A percentile compares a stretch with the other conserved stretches of the same genome.
These are phyloP conservation scores for Ectemnius lituratus DNA, from an alignment of 2,888 invertebrate species.

Conservation along the genomic window DNA sequence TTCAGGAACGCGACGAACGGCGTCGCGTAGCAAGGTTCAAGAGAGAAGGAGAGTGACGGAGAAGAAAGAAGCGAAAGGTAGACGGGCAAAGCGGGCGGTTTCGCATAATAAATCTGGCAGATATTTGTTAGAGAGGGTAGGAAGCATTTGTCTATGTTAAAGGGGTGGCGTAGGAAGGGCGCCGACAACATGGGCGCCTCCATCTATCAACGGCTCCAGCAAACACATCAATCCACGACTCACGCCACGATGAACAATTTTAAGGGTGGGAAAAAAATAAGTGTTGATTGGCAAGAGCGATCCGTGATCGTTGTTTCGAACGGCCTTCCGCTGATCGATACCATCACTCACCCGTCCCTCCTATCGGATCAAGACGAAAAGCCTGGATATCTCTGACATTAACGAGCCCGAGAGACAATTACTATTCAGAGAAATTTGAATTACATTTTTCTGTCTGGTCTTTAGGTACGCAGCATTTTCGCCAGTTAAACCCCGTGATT, in stretches of 20 bases:
- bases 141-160: constrained; percentile 74
- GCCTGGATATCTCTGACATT: too few relatives aligned
- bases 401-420: too few relatives aligned
- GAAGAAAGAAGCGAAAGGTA: too few relatives aligned
- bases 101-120: constrained; percentile 75
- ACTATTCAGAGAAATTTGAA: too few relatives aligned
- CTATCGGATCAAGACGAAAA: neutral
- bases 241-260: constrained; percentile 68
- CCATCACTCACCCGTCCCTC: neutral
- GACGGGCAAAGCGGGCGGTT: constrained; percentile 45
- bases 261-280: constrained; percentile 66
- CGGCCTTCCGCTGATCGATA: neutral
- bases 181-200: constrained; percentile 70
- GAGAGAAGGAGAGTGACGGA: too few relatives aligned
- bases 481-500: too few relatives aligned
- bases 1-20: constrained; percentile 53
- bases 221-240: constrained; percentile 74
- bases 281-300: constrained; percentile 51
- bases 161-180: constrained; percentile 61
- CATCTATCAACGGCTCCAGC: constrained; percentile 73
- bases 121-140: constrained; percentile 69
- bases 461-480: too few relatives aligned
- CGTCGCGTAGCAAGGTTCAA: constrained; percentile 49
- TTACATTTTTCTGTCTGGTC: too few relatives aligned
- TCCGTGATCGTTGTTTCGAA: constrained; percentile 3